Conservation (phyloP, 2,797 vertebrate genomes). For the Lacerta agilis region DNA sequence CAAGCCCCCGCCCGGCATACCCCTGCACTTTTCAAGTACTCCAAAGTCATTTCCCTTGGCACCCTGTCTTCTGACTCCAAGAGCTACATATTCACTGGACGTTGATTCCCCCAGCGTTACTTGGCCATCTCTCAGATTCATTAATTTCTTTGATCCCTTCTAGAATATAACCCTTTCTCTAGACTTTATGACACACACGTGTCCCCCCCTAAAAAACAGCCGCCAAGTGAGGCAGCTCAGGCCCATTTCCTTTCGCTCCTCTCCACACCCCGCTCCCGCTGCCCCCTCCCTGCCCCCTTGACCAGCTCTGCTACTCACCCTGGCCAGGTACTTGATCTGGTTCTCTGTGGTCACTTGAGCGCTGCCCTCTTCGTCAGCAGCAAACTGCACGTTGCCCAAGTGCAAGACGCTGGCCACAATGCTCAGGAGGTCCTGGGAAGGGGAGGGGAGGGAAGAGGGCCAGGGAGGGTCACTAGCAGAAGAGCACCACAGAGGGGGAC, state of each 20-base stretch:
- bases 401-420: slow-evolving; percentile 95
- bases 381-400: slow-evolving; percentile 93
- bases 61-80: not conserved
- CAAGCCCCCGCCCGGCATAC: too few relatives aligned
- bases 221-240: not conserved
- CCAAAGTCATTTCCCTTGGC: not conserved
- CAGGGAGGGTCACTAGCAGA: too few relatives aligned
- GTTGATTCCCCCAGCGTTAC: not conserved
- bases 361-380: slow-evolving; percentile 87
- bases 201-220: too few relatives aligned
- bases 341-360: slow-evolving; percentile 91
- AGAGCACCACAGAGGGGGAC: too few relatives aligned
- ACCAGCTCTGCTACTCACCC: slow-evolving; percentile 80
- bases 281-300: not conserved
- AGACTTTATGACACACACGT: too few relatives aligned
- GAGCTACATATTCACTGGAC: not conserved
- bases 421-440: slow-evolving; percentile 89
- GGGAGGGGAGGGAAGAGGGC: not conserved
- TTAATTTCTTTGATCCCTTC: too few relatives aligned
- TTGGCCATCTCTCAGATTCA: not conserved
- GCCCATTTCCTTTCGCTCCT: not conserved
- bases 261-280: too few relatives aligned
- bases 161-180: too few relatives aligned
- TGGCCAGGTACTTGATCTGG: slow-evolving; percentile 94
- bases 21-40: not conserved